Percentiles rank a stretch among this genome's conserved stretches.
These are phyloP conservation scores for Drosophila yakuba DNA, from an alignment of 1,140 invertebrate genomes.

Conservation along the genomic window DNA sequence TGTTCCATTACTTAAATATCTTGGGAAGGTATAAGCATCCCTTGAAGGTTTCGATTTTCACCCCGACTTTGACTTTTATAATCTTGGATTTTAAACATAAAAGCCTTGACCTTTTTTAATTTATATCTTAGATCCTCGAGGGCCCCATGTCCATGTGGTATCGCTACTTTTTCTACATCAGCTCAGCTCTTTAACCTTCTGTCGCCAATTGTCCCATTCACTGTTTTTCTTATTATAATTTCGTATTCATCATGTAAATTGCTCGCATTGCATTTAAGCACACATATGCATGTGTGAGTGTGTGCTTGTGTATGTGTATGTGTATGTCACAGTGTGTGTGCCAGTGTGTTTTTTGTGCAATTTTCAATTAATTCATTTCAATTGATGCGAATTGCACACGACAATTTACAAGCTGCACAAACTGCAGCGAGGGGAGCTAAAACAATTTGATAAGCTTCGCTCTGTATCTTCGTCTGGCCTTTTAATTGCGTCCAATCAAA, in stretches of 20 bases:
- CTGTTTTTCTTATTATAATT: conserved; percentile 40
- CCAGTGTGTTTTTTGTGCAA: conserved; percentile 54
- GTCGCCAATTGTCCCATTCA: conserved; percentile 67
- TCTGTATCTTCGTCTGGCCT: conserved; percentile 22
- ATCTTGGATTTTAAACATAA: too few relatives aligned
- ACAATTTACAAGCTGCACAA: conserved; percentile 45
- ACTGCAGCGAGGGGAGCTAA: conserved; percentile 26
- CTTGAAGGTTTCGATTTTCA: too few relatives aligned
- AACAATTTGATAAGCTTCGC: conserved; percentile 41
- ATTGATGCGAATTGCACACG: conserved; percentile 72
- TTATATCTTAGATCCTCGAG: not conserved
- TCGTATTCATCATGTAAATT: conserved; percentile 66
- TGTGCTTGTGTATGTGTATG: not conserved
- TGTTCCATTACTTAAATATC: not conserved
- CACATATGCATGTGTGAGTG: conserved; percentile 17
- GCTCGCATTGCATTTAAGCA: conserved; percentile 44
- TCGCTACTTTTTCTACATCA: not conserved
- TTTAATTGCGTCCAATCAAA: conserved; percentile 77
- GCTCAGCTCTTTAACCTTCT: conserved; percentile 33
- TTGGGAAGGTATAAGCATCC: not conserved
- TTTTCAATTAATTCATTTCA: conserved; percentile 74
- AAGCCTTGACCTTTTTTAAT: too few relatives aligned
- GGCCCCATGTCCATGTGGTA: not conserved
- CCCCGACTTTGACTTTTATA: too few relatives aligned
- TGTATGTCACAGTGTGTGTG: not conserved